Evolutionary conservation across 2,888 invertebrate species (phyloP), one percentile per base, ranked within the genome.

Genomic region (Synergus itoensis): DNA sequence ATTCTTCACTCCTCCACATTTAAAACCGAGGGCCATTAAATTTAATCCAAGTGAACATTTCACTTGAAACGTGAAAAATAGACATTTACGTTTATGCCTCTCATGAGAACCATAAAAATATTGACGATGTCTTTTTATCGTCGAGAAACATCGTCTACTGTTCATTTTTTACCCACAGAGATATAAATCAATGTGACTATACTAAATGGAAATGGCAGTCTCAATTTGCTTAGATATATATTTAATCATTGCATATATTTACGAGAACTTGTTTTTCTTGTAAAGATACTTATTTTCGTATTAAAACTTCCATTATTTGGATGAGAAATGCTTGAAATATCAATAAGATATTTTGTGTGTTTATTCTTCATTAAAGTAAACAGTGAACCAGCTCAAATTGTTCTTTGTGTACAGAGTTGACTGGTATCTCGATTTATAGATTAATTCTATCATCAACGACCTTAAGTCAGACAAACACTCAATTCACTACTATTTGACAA

Each of bases 41-140:
- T 48, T 60, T 53, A 73, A 73, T 16, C 53, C 48, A 53, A 8
- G 73, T 48, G 73, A 73, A 53, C 48, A 73, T 73, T 73, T 53
- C 53, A 73, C 73, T 73, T 53, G 53, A 53, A 69, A 36, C 21
- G 48, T 16, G 67, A 48, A 53, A 64, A 69, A 69, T 48, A 48
- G 28, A 69, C 45, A 48, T 69, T 69, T 53, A 73, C 36, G 36
- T 73, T 73, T 73, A 73, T 73, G 73, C n/a, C 73, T 36, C 73
- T 48, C 73, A 73, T 28, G 73, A 48, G 73, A 3, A 36, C 53
- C 73, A 73, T 73, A 53, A 73, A 73, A 73, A 73, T 53, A 73
- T 73, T 73, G 73, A 73, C 48, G 73, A 65, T 65, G 65, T 65
- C 45, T 73, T 73, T 73, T 73, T 53, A 73, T 48, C 48, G 48